These are phyloP conservation scores for Crypturellus tataupa DNA, from an alignment of 2,797 vertebrate genomes.

Conservation along the genomic window DNA sequence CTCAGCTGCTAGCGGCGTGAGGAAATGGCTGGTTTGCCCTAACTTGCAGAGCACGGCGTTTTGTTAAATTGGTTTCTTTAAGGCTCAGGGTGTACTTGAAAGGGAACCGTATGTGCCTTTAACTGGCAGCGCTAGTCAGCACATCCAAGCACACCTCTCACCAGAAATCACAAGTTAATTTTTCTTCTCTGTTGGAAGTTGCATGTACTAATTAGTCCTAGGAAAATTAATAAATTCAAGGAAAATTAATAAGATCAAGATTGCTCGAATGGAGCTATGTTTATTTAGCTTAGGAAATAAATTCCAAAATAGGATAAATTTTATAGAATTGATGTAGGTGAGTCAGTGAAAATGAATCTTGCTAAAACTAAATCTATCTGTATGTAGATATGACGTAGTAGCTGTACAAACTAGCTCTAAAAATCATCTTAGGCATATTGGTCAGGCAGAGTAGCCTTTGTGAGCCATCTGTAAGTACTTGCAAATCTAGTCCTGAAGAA, in stretches of 20 bases:
- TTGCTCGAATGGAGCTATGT: background rate
- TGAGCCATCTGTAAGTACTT: background rate
- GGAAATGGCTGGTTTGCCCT: background rate
- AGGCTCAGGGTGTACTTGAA: background rate
- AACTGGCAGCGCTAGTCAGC: background rate
- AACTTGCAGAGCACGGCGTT: background rate
- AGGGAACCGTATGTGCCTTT: fast-evolving
- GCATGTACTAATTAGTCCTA: background rate
- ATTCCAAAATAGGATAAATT: background rate
- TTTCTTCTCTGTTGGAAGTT: constrained; percentile 56
- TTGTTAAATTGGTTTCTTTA: background rate
- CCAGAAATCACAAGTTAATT: constrained; percentile 57
- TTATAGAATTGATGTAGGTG: background rate
- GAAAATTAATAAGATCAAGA: constrained; percentile 26
- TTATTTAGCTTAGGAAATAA: constrained; percentile 12
- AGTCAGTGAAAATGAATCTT: background rate
- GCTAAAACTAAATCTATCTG: background rate
- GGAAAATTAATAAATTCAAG: constrained; percentile 20
- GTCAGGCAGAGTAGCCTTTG: background rate
- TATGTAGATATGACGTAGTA: background rate
- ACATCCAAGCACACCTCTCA: background rate
- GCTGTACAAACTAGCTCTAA: background rate
- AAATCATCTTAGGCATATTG: background rate
- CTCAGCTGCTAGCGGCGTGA: background rate
- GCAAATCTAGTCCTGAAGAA: background rate